Conservation (phyloP, 2,113 vertebrate species). For the Gymnorhina tibicen region DNA sequence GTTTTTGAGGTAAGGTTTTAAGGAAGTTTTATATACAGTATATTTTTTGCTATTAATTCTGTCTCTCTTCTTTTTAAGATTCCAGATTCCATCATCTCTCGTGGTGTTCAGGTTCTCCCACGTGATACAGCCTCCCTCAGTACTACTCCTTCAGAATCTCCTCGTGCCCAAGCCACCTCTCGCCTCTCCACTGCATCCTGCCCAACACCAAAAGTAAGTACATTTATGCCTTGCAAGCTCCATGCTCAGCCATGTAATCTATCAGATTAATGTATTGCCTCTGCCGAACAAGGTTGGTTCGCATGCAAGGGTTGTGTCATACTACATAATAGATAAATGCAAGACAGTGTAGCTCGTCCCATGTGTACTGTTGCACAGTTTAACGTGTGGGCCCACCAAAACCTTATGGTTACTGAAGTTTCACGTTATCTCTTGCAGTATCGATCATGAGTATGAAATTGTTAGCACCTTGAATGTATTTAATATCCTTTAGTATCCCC, state of each 20-base stretch:
- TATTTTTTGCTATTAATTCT: neutral
- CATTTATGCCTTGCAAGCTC: neutral
- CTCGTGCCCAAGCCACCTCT: constrained; percentile 96
- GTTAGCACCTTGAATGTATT: constrained; percentile 11
- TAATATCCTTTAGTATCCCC: constrained; percentile 28
- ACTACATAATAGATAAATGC: neutral
- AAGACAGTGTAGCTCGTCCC: constrained; percentile 7
- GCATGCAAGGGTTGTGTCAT: constrained; percentile 47
- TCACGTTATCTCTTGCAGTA: neutral
- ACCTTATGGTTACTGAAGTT: neutral
- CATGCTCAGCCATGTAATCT: neutral
- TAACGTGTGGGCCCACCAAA: neutral
- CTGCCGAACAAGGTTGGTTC: constrained; percentile 49
- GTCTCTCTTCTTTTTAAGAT: constrained; percentile 78
- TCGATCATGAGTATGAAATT: neutral
- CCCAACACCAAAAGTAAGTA: constrained; percentile 98
- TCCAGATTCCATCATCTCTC: constrained; percentile 98
- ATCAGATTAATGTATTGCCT: constrained; percentile 21
- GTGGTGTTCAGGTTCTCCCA: constrained; percentile 97
- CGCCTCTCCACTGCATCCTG: constrained; percentile 98
- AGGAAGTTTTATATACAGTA: neutral
- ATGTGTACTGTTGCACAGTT: neutral
- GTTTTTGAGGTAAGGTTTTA: neutral
- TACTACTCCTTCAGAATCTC: constrained; percentile 98
- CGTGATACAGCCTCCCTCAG: constrained; percentile 97